Conservation (phyloP, 2,113 vertebrate genomes). For the Dendrocopos noguchii region DNA sequence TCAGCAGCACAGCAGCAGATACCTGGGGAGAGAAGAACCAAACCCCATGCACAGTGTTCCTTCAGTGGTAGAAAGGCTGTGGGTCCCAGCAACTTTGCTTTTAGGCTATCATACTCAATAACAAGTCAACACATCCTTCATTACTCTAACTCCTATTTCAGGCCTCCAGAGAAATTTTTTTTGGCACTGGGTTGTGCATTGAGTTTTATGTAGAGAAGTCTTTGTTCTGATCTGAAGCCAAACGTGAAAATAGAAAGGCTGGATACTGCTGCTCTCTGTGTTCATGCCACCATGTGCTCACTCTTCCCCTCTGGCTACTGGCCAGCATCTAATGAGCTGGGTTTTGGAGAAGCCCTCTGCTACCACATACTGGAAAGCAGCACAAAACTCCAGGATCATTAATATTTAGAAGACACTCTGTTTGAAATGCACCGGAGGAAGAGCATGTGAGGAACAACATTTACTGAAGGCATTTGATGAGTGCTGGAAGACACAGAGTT, state of each 20-base stretch:
- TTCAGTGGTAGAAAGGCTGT: background rate
- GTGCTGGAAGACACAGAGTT: background rate
- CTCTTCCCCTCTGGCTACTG: background rate
- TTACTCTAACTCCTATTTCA: background rate
- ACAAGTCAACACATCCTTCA: background rate
- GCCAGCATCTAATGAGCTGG: background rate
- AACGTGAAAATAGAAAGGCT: background rate
- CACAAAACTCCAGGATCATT: background rate
- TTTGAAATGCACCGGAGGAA: fast-evolving
- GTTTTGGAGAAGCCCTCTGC: background rate
- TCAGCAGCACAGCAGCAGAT: background rate
- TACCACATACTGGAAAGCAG: background rate
- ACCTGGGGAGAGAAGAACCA: background rate
- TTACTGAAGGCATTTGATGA: fast-evolving
- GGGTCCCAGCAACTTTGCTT: background rate
- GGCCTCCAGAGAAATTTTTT: background rate
- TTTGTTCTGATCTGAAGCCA: background rate
- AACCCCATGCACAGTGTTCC: background rate
- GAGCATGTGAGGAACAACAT: background rate
- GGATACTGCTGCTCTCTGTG: fast-evolving
- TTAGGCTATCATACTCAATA: fast-evolving
- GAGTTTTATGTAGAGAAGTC: background rate
- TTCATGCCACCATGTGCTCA: fast-evolving
- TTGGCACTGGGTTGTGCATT: background rate
- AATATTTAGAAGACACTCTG: background rate